Base-by-base conservation (phyloP, 2,797 vertebrate species). In the Lagocephalus sceleratus region DNA sequence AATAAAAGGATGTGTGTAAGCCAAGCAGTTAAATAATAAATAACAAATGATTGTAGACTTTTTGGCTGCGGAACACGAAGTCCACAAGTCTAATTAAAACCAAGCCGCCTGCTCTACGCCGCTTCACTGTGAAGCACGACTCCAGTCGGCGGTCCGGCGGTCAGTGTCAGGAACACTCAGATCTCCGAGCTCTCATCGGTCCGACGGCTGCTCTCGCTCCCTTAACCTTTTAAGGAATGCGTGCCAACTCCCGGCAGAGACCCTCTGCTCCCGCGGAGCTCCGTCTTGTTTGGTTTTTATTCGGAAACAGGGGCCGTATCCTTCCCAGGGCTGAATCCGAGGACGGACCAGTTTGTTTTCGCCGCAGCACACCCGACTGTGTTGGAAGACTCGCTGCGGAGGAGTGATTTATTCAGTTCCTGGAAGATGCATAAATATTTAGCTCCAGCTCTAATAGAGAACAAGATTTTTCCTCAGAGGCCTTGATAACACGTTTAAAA, bases 371-470 rank as follows among this genome's bases (percentile, higher is more conserved):
- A 75, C 60, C 20, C 14, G 60, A 58, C 67, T 49, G 51, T 47
- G 41, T 29, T 66, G 63, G 61, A 81, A 60, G 63, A 64, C 54
- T 70, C 47, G 6, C 47, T 74, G 75, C 40, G 57, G 71, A 80
- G 69, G 71, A 81, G 76, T 58, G 49, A 68, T 62, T 77, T 68
- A 42, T 66, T 73, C 49, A 56, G 59, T 58, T 83, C 75, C 72
- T 69, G 43, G n/a, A 75, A 66, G 79, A 81, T 45, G 44, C 67
- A 75, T 77, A 86, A 86, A 86, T 84, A 81, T 87, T 85, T 85
- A 71, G 53, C 32, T 79, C 68, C 45, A 50, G 51, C 63, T 72
- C 29, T 58, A 60, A 78, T 73, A 55, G 17, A 15, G 29, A 54
- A 26, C 49, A 42, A 63, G 45, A 6, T 42, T 52, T 40, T 51